These are phyloP conservation scores for Stomorhina lunata DNA, from an alignment of 2,888 invertebrate genomes.

Conservation along the genomic window DNA sequence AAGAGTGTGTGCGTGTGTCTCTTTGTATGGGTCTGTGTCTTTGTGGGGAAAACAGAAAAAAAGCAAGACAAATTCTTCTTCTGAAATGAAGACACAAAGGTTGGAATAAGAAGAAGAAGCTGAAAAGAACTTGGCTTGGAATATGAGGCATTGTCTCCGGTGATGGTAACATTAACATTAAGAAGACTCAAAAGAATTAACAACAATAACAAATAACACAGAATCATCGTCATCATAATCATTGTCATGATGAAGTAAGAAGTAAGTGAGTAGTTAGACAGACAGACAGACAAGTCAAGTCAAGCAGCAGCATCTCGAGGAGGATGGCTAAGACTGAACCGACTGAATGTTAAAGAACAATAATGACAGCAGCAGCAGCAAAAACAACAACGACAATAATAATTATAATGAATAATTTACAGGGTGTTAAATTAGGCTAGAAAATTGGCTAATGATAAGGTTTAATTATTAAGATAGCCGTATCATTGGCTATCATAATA, in stretches of 20 bases:
- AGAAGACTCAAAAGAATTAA: slow-evolving; percentile 5
- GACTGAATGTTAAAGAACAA: slow-evolving; percentile 25
- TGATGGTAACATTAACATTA: slow-evolving; percentile 51
- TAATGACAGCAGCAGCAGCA: neutral
- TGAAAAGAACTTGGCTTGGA: slow-evolving; percentile 33
- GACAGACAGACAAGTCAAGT: slow-evolving; percentile 1
- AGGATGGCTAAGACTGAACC: neutral
- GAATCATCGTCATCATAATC: slow-evolving; percentile 1
- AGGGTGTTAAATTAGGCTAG: slow-evolving; percentile 19
- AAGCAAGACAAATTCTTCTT: slow-evolving; percentile 20
- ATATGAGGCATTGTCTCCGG: slow-evolving; percentile 52
- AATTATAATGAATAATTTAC: slow-evolving; percentile 29
- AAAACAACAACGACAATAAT: neutral
- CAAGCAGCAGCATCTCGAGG: neutral
- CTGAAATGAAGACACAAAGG: slow-evolving; percentile 1
- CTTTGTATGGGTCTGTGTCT: neutral
- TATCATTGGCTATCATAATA: too few relatives aligned
- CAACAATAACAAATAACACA: slow-evolving; percentile 25
- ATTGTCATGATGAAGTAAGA: too few relatives aligned
- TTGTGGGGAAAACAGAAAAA: neutral
- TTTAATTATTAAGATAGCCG: too few relatives aligned
- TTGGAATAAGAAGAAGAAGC: neutral
- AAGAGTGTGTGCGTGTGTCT: neutral
- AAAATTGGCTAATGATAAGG: slow-evolving; percentile 22
- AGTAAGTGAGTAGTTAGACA: slow-evolving; percentile 39